These are phyloP conservation scores for Linnaemya vulpina DNA, from an alignment of 2,888 invertebrate genomes.

Conservation along the genomic window DNA sequence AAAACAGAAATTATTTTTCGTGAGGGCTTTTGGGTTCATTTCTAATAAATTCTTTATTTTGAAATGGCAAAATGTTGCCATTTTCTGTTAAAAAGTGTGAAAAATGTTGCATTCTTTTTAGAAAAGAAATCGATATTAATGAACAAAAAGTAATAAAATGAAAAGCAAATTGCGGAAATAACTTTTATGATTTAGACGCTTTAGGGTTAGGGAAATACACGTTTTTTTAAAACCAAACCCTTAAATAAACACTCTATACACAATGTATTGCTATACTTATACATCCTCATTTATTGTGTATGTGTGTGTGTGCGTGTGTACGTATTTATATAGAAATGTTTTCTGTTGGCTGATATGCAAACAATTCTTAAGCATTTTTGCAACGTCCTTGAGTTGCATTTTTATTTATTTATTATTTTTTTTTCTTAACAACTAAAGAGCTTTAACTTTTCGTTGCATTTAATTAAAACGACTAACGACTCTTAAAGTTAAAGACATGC, in stretches of 20 bases:
- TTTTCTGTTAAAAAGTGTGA: no score
- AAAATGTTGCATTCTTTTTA: no score
- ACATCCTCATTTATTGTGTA: neutral
- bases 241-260: neutral
- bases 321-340: slow-evolving; percentile 1
- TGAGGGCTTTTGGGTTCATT: no score
- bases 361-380: slow-evolving; percentile 28
- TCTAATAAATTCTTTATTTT: no score
- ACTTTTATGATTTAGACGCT: no score
- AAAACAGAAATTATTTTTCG: no score
- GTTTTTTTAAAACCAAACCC: neutral
- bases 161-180: no score
- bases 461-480: slow-evolving; percentile 41
- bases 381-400: slow-evolving; percentile 49
- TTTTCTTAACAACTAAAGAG: slow-evolving; percentile 3
- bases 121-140: no score
- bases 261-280: neutral
- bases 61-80: no score
- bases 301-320: neutral
- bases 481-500: slow-evolving; percentile 29
- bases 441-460: slow-evolving; percentile 38
- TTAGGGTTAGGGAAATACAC: no score
- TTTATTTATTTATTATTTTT: neutral
- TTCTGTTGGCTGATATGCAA: slow-evolving; percentile 7
- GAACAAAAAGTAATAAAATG: no score